Evolutionary conservation across 2,797 vertebrate genomes (phyloP).

Genomic region (Sebastes cheni): DNA sequence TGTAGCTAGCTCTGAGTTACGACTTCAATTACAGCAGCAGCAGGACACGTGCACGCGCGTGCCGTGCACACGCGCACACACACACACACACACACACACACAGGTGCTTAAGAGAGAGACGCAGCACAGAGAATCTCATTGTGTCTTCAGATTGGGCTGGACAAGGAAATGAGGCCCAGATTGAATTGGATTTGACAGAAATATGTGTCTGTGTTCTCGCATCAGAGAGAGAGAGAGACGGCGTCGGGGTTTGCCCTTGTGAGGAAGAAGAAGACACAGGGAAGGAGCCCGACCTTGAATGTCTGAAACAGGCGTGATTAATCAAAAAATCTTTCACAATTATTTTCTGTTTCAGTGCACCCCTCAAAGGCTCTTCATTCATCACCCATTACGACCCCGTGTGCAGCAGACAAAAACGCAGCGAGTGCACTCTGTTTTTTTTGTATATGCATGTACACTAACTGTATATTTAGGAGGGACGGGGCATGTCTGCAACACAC

Average conservation of each 20-base stretch:
- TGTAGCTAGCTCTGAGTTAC: conserved; percentile 73
- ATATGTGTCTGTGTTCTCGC: conserved; percentile 37
- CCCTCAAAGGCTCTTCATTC: conserved; percentile 66
- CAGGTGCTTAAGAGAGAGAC: conserved; percentile 52
- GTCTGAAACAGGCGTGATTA: conserved; percentile 71
- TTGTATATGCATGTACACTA: conserved; percentile 24
- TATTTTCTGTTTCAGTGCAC: conserved; percentile 76
- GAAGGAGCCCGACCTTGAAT: conserved; percentile 76
- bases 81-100: conserved; percentile 4
- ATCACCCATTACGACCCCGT: conserved; percentile 58
- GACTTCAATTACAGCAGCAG: conserved; percentile 78
- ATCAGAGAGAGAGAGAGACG: neutral
- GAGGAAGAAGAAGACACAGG: conserved; percentile 27
- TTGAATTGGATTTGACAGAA: conserved; percentile 66
- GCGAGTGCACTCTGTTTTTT: conserved; percentile 21
- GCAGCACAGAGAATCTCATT: conserved; percentile 64
- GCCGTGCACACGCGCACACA: neutral
- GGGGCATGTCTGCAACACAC: neutral
- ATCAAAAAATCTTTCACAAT: conserved; percentile 79
- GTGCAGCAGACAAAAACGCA: conserved; percentile 14
- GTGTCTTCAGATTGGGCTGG: conserved; percentile 56
- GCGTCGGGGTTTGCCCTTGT: conserved; percentile 12
- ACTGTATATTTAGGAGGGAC: neutral
- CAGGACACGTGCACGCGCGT: conserved; percentile 26
- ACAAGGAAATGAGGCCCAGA: conserved; percentile 63